Evolutionary conservation across 2,113 vertebrate genomes (phyloP).

Genomic region (Ceyx margarethae): DNA sequence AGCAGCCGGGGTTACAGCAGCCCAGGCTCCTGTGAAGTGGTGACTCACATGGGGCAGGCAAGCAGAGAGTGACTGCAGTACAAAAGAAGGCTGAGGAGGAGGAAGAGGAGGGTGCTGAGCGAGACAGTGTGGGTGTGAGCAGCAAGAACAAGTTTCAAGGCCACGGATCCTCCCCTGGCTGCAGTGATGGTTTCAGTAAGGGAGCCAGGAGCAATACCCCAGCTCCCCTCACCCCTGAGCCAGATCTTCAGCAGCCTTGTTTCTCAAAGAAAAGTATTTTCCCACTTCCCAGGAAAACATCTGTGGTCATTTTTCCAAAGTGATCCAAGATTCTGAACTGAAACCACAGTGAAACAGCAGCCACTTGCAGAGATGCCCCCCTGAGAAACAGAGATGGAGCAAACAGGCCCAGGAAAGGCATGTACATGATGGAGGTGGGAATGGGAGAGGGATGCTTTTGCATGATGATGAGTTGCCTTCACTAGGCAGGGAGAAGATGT

Average conservation of each 20-base stretch:
- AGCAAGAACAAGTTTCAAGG: neutral
- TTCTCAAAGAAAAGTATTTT: neutral
- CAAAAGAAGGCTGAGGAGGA: neutral
- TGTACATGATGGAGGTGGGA: accelerated
- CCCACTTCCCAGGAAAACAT: neutral
- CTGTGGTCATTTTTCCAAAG: neutral
- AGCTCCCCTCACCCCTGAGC: accelerated
- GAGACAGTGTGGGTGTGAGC: neutral
- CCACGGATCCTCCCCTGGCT: neutral
- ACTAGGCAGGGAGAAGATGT: accelerated
- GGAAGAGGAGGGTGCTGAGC: neutral
- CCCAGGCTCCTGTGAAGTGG: neutral
- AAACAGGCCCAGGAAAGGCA: neutral
- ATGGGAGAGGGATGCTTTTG: neutral
- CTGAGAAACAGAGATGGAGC: neutral
- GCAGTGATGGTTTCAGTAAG: neutral
- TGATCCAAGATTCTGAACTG: neutral
- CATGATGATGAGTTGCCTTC: neutral
- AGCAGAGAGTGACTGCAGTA: neutral
- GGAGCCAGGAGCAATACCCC: neutral
- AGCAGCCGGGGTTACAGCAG: neutral
- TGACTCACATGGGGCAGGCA: neutral
- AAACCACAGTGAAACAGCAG: neutral
- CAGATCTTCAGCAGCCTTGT: neutral
- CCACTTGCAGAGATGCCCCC: neutral